Conservation (phyloP, 1,140 invertebrate genomes). For the Solenopsis fugax region DNA sequence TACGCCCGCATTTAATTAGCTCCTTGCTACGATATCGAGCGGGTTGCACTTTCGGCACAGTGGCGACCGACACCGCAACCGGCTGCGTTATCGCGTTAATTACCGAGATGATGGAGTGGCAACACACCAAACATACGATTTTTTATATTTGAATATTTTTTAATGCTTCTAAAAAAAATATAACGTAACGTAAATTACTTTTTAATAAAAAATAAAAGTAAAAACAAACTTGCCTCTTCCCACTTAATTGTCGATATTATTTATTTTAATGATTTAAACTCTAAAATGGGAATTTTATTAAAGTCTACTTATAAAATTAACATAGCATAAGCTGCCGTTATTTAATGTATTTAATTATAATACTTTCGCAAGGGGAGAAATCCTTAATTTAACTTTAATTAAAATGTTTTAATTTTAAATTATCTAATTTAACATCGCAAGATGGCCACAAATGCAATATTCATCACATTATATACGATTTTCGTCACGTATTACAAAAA, state of each 20-base stretch:
- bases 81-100: slow-evolving; percentile 53
- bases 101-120: slow-evolving; percentile 18
- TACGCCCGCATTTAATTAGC: slow-evolving; percentile 65
- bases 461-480: neutral
- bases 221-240: neutral
- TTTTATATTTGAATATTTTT: slow-evolving; percentile 8
- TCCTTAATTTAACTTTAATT: neutral
- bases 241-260: neutral
- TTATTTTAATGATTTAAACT: neutral
- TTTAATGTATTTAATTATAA: neutral
- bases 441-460: neutral
- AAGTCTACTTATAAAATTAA: neutral
- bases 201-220: neutral
- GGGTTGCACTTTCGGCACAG: slow-evolving; percentile 47
- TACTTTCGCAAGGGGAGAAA: neutral
- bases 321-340: neutral
- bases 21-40: slow-evolving; percentile 54
- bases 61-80: slow-evolving; percentile 17
- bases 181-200: neutral
- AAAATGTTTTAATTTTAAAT: neutral
- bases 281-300: neutral
- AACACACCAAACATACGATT: neutral
- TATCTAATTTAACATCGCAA: neutral
- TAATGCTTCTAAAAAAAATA: neutral
- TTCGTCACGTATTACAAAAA: neutral